phyloP scores from a whole-genome alignment of 92 coral and sea anemone genomes.

The Epizoanthus rinbou region DNA sequence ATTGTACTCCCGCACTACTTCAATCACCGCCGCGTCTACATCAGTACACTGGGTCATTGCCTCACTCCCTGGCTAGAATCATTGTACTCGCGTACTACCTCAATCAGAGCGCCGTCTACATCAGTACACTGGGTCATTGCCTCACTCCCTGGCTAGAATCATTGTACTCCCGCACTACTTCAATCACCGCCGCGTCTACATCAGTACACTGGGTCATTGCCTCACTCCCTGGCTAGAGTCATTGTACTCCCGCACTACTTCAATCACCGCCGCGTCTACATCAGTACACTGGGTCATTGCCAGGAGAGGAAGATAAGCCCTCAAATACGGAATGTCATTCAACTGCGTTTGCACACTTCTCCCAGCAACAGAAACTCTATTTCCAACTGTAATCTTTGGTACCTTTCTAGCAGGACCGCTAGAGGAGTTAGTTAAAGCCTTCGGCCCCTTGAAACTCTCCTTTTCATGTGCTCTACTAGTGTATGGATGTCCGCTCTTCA shows the following conservation, averaged over 20 bases:
- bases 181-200: constrained; percentile 17
- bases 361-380: not conserved
- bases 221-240: constrained; percentile 1
- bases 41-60: constrained; percentile 17
- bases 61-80: not conserved
- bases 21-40: constrained; percentile 20
- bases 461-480: no score
- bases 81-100: constrained; percentile 1
- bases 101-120: constrained; percentile 13
- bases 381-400: not conserved
- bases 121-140: constrained; percentile 8
- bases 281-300: constrained; percentile 18
- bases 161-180: not conserved
- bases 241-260: constrained; percentile 3
- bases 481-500: no score
- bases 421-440: no score
- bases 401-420: not conserved
- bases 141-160: not conserved
- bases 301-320: constrained; percentile 4
- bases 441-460: no score
- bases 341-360: not conserved
- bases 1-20: not conserved
- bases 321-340: not conserved
- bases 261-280: constrained; percentile 19
- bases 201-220: constrained; percentile 8